Evolutionary conservation across 2,113 vertebrate species (phyloP), one percentile per base, ranked within the genome.

Genomic region (Oryzias curvinotus): DNA sequence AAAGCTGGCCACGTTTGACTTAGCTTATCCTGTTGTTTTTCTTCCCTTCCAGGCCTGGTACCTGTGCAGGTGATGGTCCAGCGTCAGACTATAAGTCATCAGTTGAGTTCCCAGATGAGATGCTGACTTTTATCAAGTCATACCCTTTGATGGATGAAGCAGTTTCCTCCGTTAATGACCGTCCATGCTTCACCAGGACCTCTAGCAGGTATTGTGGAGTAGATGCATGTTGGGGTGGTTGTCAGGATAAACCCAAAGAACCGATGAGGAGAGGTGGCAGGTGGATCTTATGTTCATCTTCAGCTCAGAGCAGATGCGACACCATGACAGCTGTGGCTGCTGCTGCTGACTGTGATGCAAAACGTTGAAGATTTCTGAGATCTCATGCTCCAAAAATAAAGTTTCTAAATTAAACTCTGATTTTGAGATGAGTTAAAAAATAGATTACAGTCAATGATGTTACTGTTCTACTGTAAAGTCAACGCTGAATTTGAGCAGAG

Each of bases 111-210:
- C 96, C 96, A 0, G 96, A 98, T 0, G 94, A 95, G 57, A 95
- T 81, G 1, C 62, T 98, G 82, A 67, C 87, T 12, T 98, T 98
- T 36, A 95, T 96, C 85, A 98, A 97, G 83, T 94, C 94, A 2
- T 93, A 92, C 78, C 95, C 96, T 0, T 91, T 98, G 76, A 91
- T 98, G 90, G 94, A 97, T 12, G 92, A 94, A 0, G 84, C 93
- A 0, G 92, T 97, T 44, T 85, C 91, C 0, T 90, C 95, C 0
- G 86, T 92, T 28, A 91, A 89, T 0, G 87, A 92, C 44, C 80
- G 79, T 10, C 96, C 96, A 0, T 92, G 92, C 73, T 93, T 95
- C 86, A 96, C 93, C 58, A 87, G 81, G 61, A 97, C 94, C 0
- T 62, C 85, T 59, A 93, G 91, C 93, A 92, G 93, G 94, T 95